Conservation (phyloP, 2,888 invertebrate species). For the Metellina segmentata region DNA sequence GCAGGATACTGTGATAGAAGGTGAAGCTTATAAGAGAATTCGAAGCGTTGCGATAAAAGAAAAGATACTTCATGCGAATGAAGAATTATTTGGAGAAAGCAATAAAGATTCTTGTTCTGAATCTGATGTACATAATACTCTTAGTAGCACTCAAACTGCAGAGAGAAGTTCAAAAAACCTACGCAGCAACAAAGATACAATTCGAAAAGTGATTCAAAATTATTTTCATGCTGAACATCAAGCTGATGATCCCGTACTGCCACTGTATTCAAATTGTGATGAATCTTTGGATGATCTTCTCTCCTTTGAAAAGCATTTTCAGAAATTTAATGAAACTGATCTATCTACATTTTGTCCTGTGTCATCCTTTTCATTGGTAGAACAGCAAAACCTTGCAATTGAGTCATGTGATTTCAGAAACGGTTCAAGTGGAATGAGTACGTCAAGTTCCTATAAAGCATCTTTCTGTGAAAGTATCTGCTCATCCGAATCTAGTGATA, state of each 20-base stretch:
- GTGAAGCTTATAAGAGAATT: slow-evolving; percentile 77
- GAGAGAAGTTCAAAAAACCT: slow-evolving; percentile 30
- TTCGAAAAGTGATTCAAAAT: slow-evolving; percentile 22
- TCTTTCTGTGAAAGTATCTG: slow-evolving; percentile 61
- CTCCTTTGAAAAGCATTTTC: slow-evolving; percentile 58
- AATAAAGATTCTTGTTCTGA: slow-evolving; percentile 40
- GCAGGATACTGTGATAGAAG: slow-evolving; percentile 78
- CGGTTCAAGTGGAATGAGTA: background rate
- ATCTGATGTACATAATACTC: slow-evolving; percentile 3
- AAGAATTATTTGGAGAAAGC: slow-evolving; percentile 78
- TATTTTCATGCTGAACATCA: slow-evolving; percentile 22
- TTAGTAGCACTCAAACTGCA: background rate
- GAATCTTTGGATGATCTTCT: slow-evolving; percentile 19
- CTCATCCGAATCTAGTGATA: slow-evolving; percentile 78
- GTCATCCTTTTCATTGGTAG: slow-evolving; percentile 41
- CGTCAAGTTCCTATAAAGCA: slow-evolving; percentile 62
- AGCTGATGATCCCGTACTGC: slow-evolving; percentile 27
- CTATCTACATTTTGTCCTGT: slow-evolving; percentile 47
- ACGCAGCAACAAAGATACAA: slow-evolving; percentile 5
- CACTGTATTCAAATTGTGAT: slow-evolving; percentile 31
- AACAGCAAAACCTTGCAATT: slow-evolving; percentile 35
- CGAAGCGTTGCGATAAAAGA: slow-evolving; percentile 78
- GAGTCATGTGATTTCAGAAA: slow-evolving; percentile 5
- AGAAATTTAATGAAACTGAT: slow-evolving; percentile 36
- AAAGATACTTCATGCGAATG: slow-evolving; percentile 79